Conservation (phyloP, 2,888 invertebrate genomes). For the Zeuzera pyrina region DNA sequence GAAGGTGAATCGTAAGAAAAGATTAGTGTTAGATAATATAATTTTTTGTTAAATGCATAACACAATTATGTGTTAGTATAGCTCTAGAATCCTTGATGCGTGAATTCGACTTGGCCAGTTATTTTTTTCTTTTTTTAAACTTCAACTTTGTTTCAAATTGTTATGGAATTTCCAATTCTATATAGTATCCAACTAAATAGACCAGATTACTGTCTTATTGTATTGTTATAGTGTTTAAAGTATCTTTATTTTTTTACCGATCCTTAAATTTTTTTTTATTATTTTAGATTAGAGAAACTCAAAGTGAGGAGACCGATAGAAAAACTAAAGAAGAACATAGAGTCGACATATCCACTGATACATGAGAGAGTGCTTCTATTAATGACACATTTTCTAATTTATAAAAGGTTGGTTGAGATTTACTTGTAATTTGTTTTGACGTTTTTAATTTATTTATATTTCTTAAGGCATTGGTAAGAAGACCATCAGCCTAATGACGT, state of each 20-base stretch:
- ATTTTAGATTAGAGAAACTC: conserved; percentile 44
- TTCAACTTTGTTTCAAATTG: too few species aligned
- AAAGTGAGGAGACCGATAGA: conserved; percentile 42
- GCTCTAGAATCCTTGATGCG: too few species aligned
- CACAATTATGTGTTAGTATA: too few species aligned
- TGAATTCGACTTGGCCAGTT: too few species aligned
- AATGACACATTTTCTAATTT: conserved; percentile 76
- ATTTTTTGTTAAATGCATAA: too few species aligned
- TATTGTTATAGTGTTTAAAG: not conserved
- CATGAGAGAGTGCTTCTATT: conserved; percentile 77
- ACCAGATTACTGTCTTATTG: not conserved
- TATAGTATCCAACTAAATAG: not conserved
- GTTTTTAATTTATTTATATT: too few species aligned
- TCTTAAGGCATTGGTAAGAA: too few species aligned
- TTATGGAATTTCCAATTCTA: not conserved
- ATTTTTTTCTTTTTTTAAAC: too few species aligned
- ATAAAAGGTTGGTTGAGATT: conserved; percentile 59
- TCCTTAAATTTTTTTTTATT: not conserved
- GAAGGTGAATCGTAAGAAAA: too few species aligned
- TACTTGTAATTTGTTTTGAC: not conserved
- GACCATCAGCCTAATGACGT: too few species aligned
- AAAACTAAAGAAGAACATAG: conserved; percentile 52
- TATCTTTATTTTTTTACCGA: not conserved
- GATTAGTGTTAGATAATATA: too few species aligned
- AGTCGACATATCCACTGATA: conserved; percentile 77